Conservation (phyloP, 1,140 invertebrate species). For the Rhopalosiphum maidis region DNA sequence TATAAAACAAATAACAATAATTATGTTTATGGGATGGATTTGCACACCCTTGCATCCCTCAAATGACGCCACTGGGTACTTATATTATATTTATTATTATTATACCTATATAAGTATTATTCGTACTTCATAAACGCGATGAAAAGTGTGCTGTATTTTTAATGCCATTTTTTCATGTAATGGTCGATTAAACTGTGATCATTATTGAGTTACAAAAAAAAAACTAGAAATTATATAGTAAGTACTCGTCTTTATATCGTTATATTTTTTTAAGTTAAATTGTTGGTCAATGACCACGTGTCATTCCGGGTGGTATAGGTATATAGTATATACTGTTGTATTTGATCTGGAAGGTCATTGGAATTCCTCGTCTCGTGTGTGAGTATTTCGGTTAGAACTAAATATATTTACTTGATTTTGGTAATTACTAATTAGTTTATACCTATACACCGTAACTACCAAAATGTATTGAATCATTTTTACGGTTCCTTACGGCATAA, state of each 20-base stretch:
- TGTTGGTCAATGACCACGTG: conserved; percentile 25
- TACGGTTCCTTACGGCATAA: background rate
- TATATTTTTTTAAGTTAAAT: conserved; percentile 16
- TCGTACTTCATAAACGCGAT: background rate
- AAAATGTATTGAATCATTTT: background rate
- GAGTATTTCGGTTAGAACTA: background rate
- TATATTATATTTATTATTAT: background rate
- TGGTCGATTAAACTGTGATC: background rate
- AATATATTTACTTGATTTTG: background rate
- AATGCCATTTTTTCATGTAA: background rate
- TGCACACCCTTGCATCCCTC: no score
- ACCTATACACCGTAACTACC: background rate
- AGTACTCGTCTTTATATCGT: background rate
- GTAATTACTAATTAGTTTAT: background rate
- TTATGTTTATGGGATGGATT: no score
- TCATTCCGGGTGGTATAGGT: background rate
- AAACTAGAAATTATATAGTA: background rate
- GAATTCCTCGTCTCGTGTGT: background rate
- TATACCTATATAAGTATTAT: background rate
- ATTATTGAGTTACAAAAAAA: conserved; percentile 2
- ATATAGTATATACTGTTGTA: background rate
- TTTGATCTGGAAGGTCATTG: conserved; percentile 31
- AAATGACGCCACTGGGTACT: no score
- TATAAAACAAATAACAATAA: no score
- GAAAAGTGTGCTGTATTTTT: background rate